Evolutionary conservation across 2,113 vertebrate species (phyloP).

Genomic region (Leptocoma aspasia): DNA sequence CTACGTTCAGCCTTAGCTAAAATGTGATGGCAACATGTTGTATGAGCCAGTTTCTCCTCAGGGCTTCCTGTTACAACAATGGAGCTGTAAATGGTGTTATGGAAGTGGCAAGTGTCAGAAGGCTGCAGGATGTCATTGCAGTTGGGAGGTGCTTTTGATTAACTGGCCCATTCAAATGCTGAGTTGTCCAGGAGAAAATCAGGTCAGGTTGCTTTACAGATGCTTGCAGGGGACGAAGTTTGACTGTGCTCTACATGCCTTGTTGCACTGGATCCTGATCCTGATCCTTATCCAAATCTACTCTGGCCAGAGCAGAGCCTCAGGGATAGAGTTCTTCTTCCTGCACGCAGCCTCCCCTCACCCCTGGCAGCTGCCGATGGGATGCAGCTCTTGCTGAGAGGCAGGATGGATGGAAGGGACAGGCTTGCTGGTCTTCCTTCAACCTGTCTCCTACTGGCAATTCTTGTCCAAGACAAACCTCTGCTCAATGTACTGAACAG

Average conservation of each 20-base stretch:
- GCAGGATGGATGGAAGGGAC: not conserved
- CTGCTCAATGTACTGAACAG: not conserved
- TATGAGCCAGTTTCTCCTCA: slow-evolving; percentile 56
- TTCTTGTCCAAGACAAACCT: not conserved
- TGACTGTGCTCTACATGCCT: not conserved
- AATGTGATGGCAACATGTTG: slow-evolving; percentile 27
- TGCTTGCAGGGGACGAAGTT: not conserved
- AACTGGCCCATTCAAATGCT: not conserved
- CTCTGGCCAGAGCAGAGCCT: not conserved
- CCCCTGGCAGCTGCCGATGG: not conserved
- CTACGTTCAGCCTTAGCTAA: slow-evolving; percentile 56
- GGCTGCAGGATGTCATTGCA: slow-evolving; percentile 18
- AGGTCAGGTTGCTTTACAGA: not conserved
- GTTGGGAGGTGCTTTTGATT: slow-evolving; percentile 21
- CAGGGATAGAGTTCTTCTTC: not conserved
- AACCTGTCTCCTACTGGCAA: not conserved
- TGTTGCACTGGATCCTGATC: not conserved
- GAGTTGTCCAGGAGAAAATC: not conserved
- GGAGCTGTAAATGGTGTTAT: slow-evolving; percentile 45
- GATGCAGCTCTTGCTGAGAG: not conserved
- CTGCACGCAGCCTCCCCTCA: not conserved
- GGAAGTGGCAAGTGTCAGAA: slow-evolving; percentile 54
- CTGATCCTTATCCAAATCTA: not conserved
- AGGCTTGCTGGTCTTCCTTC: not conserved
- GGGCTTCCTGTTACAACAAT: slow-evolving; percentile 19